Base-by-base conservation (phyloP, 2,797 vertebrate genomes). In the Takifugu ocellatus region DNA sequence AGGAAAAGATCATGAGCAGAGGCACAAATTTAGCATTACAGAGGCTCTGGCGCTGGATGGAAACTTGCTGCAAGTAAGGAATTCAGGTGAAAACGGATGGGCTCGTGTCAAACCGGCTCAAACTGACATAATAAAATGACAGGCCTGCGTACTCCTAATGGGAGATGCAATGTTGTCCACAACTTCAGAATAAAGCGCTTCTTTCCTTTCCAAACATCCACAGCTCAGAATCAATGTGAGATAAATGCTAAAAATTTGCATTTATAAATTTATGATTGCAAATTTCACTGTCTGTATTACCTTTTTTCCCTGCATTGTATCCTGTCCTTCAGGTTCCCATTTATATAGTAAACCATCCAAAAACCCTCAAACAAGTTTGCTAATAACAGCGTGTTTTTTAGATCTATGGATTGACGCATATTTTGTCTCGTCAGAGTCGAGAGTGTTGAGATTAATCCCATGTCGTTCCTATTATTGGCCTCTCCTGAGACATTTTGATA, bases 401-500 rank as follows among this genome's bases (percentile, higher is more conserved):
- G 79, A 84, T 84, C 70, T 77, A 24, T 14, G 46, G 56, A 58
- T 56, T 70, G 71, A 74, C 86, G 85, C 84, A 87, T 85, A 88
- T 89, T 84, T 79, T 81, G 78, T 77, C 83, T 80, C 70, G 45
- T 80, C 77, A 75, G 72, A 78, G 75, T 78, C 66, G 39, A 61
- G 75, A 79, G 66, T 79, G 74, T 79, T 82, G 83, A 85, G 82
- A 89, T 90, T 85, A 90, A 88, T 88, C 79, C 86, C 82, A 81
- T 80, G 87, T 87, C 84, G 85, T 89, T 88, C 87, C 78, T 84
- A 86, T 88, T 89, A 88, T 88, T 81, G 81, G 82, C 82, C 85
- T 88, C 89, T 90, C 87, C 85, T 81, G 89, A 90, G 87, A 90
- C 89, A 78, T 81, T 72, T 66, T 72, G 80, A 75, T 80, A 68